phyloP scores from a whole-genome alignment of 2,113 vertebrate genomes.

The Dipodomys ordii region DNA sequence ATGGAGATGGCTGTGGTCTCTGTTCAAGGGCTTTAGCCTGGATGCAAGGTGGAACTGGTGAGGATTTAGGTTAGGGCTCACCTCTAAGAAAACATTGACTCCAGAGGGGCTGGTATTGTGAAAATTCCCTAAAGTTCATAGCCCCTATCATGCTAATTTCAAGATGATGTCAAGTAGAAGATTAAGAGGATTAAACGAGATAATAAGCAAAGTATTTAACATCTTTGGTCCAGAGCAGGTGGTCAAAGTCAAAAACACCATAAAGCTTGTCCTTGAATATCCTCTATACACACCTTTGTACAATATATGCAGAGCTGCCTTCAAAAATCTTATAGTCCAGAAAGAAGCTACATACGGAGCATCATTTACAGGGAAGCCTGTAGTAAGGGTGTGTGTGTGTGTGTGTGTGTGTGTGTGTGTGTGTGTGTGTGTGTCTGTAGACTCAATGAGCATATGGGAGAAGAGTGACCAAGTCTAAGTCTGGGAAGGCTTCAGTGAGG shows the following conservation, averaged over 20 bases:
- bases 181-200: slow-evolving; percentile 40
- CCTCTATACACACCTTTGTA: not conserved
- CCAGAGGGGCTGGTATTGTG: not conserved
- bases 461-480: slow-evolving; percentile 9
- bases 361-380: not conserved
- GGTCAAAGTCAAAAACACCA: slow-evolving; percentile 14
- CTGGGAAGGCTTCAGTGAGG: not conserved
- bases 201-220: not conserved
- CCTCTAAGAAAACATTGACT: slow-evolving; percentile 1
- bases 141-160: not conserved
- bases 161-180: not conserved
- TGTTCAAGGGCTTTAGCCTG: not conserved
- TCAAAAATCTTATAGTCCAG: not conserved
- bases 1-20: not conserved
- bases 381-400: not conserved
- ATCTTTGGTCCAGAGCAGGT: slow-evolving; percentile 32
- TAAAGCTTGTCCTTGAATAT: not conserved
- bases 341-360: slow-evolving; percentile 30
- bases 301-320: not conserved
- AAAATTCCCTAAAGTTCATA: not conserved
- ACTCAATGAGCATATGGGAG: not conserved
- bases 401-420: too few relatives aligned
- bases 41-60: not conserved
- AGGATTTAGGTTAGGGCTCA: not conserved
- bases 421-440: not conserved